Base-by-base conservation (phyloP, 2,797 vertebrate species). In the Muraenolepis orangiensis region DNA sequence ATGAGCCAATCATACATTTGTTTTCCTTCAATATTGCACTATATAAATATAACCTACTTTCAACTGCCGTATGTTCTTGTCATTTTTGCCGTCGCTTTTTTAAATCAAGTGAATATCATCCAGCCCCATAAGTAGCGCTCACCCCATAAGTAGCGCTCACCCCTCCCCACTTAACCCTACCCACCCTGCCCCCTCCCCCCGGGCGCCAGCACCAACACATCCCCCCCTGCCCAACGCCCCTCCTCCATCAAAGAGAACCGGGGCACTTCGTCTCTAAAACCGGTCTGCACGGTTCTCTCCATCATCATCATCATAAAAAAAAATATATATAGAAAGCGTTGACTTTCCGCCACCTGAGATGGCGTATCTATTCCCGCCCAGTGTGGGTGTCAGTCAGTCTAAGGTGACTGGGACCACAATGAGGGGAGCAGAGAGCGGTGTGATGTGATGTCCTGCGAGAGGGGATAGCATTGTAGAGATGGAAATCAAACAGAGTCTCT, bases 271-370 rank as follows among this genome's bases (percentile, higher is more conserved):
- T 11, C 67, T 26, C 28, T 31, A 82, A 78, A 92, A 93, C 91
- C 76, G 87, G 91, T 92, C 78, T 14, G 88, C 78, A 88, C 91
- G 34, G 91, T 90, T 91, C 80, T 72, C 72, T 81, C 81, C 88
- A n/a, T 51, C 46, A 51, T 72, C 72, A 80, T 81, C 88, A n/a
- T 51, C 46, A 51, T n/a, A 14, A 51, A 51, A n/a, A 6, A n/a
- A 51, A 51, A 51, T n/a, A n/a, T n/a, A n/a, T n/a, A n/a, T n/a
- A 20, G 78, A 89, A 87, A 86, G n/a, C 77, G 30, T 8, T 4
- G 36, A 46, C 70, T n/a, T n/a, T 20, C 72, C 51, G 91, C 85
- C 88, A 93, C 74, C 80, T 69, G 86, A 91, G 80, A 81, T 83
- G 82, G 75, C 82, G 75, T 88, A 82, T 86, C 61, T 76, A 85